phyloP scores from a whole-genome alignment of 2,797 vertebrate species.

The Cercopithecus petaurista region DNA sequence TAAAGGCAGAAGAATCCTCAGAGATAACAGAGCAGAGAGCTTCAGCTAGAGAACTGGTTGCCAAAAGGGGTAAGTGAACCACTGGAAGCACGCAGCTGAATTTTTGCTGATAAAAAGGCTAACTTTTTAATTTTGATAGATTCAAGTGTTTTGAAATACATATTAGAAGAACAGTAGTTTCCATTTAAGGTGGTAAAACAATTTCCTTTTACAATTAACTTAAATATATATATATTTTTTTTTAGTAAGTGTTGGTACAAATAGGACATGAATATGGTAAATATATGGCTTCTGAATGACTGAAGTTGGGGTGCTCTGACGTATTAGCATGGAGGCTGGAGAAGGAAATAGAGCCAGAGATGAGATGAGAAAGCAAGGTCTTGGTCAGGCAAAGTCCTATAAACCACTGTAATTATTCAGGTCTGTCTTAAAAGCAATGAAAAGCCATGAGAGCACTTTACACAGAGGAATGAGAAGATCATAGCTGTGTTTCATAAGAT shows the following conservation, averaged over 20 bases:
- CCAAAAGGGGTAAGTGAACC: background rate
- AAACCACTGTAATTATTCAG: background rate
- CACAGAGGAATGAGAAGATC: background rate
- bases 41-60: background rate
- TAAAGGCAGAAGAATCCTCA: background rate
- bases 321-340: background rate
- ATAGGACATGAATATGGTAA: background rate
- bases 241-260: background rate
- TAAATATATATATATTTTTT: background rate
- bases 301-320: background rate
- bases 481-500: background rate
- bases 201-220: conserved; percentile 39
- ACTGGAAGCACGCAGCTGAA: background rate
- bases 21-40: background rate
- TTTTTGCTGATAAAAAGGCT: background rate
- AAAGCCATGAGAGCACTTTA: background rate
- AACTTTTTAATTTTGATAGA: background rate
- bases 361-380: background rate
- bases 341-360: background rate
- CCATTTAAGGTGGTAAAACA: background rate
- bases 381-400: background rate
- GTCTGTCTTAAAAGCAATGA: background rate
- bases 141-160: background rate
- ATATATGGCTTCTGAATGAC: background rate
- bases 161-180: background rate